A percentile compares a stretch with the other conserved stretches of the same genome.
These are phyloP conservation scores for Melolontha melolontha DNA, from an alignment of 2,888 invertebrate genomes.

Conservation along the genomic window DNA sequence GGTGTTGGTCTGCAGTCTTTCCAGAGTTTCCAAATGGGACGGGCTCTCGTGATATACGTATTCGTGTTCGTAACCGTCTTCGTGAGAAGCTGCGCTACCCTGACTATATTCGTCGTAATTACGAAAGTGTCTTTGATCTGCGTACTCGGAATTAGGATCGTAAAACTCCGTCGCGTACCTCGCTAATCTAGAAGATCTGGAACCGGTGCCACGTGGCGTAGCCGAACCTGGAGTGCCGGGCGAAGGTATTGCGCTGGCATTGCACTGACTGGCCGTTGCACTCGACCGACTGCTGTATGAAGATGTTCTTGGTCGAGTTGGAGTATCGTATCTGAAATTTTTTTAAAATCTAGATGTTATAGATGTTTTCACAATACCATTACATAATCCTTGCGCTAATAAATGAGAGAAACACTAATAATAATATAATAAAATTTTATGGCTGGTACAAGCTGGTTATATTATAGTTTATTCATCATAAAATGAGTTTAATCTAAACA, in stretches of 20 bases:
- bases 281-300: conserved; percentile 69
- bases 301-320: conserved; percentile 69
- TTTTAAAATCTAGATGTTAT: too few relatives aligned
- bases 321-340: conserved; percentile 70
- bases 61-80: conserved; percentile 68
- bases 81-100: conserved; percentile 75
- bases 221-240: conserved; percentile 67
- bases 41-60: conserved; percentile 66
- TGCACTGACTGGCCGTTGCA: conserved; percentile 63
- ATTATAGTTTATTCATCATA: too few relatives aligned
- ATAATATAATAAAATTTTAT: too few relatives aligned
- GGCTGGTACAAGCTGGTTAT: too few relatives aligned
- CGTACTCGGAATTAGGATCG: conserved; percentile 64
- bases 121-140: conserved; percentile 69
- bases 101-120: conserved; percentile 81
- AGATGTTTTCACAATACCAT: too few relatives aligned
- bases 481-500: too few relatives aligned
- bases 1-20: conserved; percentile 53
- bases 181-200: conserved; percentile 64
- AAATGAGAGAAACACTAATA: too few relatives aligned
- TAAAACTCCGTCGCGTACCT: conserved; percentile 63
- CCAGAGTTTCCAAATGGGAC: conserved; percentile 62
- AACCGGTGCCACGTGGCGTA: conserved; percentile 64
- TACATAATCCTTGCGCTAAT: too few relatives aligned
- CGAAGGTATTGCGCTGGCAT: conserved; percentile 67